Conservation (phyloP, 2,797 vertebrate species). For the Scarus forsteni region DNA sequence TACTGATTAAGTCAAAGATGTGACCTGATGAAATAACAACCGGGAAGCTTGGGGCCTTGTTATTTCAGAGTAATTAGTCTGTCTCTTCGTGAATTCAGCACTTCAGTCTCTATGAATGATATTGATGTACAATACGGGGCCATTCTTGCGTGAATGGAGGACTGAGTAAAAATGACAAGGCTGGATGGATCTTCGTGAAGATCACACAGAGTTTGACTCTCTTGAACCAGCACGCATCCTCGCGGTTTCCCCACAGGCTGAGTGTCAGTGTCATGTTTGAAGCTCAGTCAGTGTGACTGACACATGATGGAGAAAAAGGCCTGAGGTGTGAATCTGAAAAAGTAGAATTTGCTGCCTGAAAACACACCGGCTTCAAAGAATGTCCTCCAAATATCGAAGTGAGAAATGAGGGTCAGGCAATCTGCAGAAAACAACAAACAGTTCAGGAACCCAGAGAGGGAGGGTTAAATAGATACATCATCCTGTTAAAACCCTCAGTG, state of each 20-base stretch:
- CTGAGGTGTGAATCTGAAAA: constrained; percentile 40
- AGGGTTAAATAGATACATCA: not conserved
- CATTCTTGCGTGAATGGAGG: not conserved
- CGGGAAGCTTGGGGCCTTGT: constrained; percentile 9
- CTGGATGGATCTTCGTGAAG: not conserved
- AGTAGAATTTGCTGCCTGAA: constrained; percentile 4
- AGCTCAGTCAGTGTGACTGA: constrained; percentile 44
- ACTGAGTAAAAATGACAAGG: constrained; percentile 6
- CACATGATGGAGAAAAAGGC: constrained; percentile 35
- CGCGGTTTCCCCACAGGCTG: constrained; percentile 8
- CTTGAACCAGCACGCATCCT: not conserved
- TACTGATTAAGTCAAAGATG: constrained; percentile 53
- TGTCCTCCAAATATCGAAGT: constrained; percentile 1
- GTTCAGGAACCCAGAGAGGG: constrained; percentile 3
- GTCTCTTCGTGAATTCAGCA: constrained; percentile 19
- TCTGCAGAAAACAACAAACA: not conserved
- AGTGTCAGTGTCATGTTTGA: constrained; percentile 36
- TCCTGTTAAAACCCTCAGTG: not conserved
- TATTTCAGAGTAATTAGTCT: constrained; percentile 26
- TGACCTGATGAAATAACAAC: constrained; percentile 48
- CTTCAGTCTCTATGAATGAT: constrained; percentile 4
- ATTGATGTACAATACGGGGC: not conserved
- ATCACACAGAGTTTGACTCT: constrained; percentile 16
- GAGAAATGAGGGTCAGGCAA: constrained; percentile 8
- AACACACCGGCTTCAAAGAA: constrained; percentile 6